phyloP scores from a whole-genome alignment of 2,113 vertebrate genomes.

The Noctilio leporinus region DNA sequence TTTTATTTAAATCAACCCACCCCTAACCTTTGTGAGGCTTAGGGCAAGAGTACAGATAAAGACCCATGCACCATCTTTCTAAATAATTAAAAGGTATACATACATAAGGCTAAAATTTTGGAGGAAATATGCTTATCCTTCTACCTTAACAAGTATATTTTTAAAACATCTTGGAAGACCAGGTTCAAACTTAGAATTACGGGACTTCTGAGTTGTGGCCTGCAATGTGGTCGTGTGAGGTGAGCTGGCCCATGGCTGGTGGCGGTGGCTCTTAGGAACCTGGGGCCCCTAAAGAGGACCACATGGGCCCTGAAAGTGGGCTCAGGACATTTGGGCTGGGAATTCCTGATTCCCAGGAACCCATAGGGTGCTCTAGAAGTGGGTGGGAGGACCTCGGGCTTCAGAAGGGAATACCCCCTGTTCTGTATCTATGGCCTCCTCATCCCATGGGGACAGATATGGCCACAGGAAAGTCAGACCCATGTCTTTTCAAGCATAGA shows the following conservation, averaged over 20 bases:
- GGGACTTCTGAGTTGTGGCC: background rate
- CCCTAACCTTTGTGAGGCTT: background rate
- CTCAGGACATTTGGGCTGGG: background rate
- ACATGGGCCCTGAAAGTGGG: background rate
- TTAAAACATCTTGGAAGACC: background rate
- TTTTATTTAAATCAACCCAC: constrained; percentile 1
- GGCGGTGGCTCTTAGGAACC: background rate
- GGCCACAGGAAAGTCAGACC: background rate
- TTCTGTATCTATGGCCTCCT: background rate
- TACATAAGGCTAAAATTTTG: background rate
- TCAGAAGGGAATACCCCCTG: background rate
- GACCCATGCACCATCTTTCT: background rate
- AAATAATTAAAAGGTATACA: background rate
- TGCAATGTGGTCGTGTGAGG: background rate
- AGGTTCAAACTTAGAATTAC: background rate
- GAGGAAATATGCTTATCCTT: background rate
- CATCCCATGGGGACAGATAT: background rate
- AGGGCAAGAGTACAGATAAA: background rate
- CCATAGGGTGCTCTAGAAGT: background rate
- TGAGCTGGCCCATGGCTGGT: background rate
- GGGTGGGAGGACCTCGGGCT: background rate
- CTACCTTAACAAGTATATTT: background rate
- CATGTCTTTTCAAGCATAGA: background rate
- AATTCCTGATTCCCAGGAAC: background rate
- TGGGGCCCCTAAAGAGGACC: background rate